These are phyloP conservation scores for Arenaria interpres DNA, from an alignment of 2,113 vertebrate species.

Conservation along the genomic window DNA sequence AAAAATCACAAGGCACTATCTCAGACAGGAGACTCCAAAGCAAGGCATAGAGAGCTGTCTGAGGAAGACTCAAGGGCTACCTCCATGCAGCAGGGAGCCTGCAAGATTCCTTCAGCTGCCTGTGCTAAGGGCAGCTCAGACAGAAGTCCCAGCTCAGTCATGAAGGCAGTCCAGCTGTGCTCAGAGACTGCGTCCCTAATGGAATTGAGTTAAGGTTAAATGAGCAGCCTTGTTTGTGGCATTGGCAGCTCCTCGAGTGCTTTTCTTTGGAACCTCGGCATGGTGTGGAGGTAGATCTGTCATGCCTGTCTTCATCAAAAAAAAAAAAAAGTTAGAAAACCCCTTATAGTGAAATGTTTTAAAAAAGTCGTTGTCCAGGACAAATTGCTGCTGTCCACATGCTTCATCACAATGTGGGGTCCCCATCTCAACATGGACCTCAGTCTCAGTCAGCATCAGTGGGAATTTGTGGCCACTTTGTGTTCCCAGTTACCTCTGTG, in stretches of 20 bases:
- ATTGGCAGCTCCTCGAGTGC: background rate
- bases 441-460: background rate
- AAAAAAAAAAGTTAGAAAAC: background rate
- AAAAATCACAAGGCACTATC: background rate
- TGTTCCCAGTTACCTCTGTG: background rate
- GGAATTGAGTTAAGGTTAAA: background rate
- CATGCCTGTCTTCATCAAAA: background rate
- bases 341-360: background rate
- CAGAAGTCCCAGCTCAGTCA: background rate
- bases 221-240: background rate
- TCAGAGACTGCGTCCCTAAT: background rate
- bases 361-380: background rate
- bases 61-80: fast-evolving
- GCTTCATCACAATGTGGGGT: fast-evolving
- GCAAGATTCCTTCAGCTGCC: background rate
- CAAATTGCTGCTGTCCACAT: background rate
- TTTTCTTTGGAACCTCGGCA: background rate
- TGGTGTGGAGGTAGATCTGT: background rate
- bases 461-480: background rate
- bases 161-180: background rate
- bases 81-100: background rate
- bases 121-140: background rate
- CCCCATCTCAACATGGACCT: background rate
- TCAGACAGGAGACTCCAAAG: background rate
- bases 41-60: background rate